A percentile compares a stretch with the other conserved stretches of the same genome.
Conservation (phyloP, 2,113 vertebrate genomes). For the Lipotes vexillifer region DNA sequence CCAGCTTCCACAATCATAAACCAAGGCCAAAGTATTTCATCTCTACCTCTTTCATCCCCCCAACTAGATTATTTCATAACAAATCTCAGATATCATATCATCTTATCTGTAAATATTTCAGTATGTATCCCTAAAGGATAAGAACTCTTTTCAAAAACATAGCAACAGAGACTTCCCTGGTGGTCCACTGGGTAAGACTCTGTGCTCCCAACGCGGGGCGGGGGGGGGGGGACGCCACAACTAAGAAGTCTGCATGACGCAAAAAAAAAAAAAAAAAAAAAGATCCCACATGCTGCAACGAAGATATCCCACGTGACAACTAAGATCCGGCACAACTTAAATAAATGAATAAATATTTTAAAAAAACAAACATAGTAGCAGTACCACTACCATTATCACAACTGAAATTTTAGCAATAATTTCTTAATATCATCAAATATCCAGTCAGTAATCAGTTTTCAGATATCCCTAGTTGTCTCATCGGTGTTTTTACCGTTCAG, state of each 20-base stretch:
- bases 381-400: not conserved
- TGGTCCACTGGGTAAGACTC: too few relatives aligned
- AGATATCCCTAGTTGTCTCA: not conserved
- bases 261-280: too few relatives aligned
- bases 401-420: not conserved
- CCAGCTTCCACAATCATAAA: not conserved
- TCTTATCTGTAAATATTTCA: constrained; percentile 2
- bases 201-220: too few relatives aligned
- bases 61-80: not conserved
- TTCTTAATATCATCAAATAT: not conserved
- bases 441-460: not conserved
- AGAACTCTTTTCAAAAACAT: not conserved
- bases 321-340: too few relatives aligned
- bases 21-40: not conserved
- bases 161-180: too few relatives aligned
- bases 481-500: not conserved
- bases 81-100: not conserved
- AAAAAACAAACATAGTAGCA: not conserved
- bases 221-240: too few relatives aligned
- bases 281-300: too few relatives aligned
- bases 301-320: too few relatives aligned
- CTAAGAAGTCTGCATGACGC: too few relatives aligned
- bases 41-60: not conserved
- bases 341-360: too few relatives aligned
- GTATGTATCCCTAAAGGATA: not conserved